Conservation (phyloP, 2,797 vertebrate species). For the Nyctibius grandis region DNA sequence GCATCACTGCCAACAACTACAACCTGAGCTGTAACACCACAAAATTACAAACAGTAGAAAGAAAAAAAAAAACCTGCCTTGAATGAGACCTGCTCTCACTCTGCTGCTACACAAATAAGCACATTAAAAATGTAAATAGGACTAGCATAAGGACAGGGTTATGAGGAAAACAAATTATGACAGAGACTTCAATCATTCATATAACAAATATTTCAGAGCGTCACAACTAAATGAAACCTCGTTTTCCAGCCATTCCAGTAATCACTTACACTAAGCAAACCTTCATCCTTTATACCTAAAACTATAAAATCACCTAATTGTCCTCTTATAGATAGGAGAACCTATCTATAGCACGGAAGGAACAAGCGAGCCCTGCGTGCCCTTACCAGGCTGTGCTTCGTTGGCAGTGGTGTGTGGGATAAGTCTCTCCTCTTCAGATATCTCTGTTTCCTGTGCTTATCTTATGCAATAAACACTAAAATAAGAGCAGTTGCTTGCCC, state of each 20-base stretch:
- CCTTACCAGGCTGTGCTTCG: slow-evolving; percentile 53
- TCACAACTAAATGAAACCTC: slow-evolving; percentile 7
- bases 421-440: slow-evolving; percentile 42
- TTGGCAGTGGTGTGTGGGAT: slow-evolving; percentile 54
- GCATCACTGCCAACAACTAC: slow-evolving; percentile 47
- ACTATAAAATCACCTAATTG: neutral
- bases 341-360: slow-evolving; percentile 36
- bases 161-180: neutral
- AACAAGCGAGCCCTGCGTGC: neutral
- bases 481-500: slow-evolving; percentile 13
- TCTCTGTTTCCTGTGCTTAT: slow-evolving; percentile 36
- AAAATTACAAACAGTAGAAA: neutral
- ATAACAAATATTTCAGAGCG: neutral
- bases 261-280: neutral
- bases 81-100: neutral
- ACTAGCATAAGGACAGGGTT: neutral
- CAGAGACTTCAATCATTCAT: neutral
- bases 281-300: neutral
- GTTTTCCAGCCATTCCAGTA: neutral
- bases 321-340: neutral
- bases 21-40: slow-evolving; percentile 34
- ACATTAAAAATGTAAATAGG: slow-evolving; percentile 29
- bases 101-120: neutral
- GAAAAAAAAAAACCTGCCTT: neutral
- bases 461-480: slow-evolving; percentile 57